Evolutionary conservation across 2,888 invertebrate species (phyloP), one percentile per base, ranked within the genome.

Genomic region (Conomelus anceps): DNA sequence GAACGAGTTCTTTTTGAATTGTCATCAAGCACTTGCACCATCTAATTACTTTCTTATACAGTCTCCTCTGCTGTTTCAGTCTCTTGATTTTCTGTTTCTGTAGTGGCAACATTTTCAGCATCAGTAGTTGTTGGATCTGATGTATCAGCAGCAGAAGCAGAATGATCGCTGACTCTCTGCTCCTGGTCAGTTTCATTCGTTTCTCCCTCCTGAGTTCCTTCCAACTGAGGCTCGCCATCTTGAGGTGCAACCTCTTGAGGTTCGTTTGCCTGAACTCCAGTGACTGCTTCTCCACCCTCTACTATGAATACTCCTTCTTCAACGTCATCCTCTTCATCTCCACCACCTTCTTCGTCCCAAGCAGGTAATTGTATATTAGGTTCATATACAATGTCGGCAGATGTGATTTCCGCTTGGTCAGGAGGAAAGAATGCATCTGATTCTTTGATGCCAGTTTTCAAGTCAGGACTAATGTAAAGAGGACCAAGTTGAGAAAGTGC

Each of bases 381-480:
- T 87, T 91, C 91, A 11, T 24, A 89, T 20, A 88, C 90, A 24
- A 91, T 91, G 22, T 88, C 88, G 4, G 90, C 89, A 24, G 88
- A 91, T 85, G 91, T 91, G 23, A 91, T 92, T 24, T 92, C 92
- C 20, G 90, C 89, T 11, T 90, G 94, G 91, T 94, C 95, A 4
- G 89, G 94, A 0, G 96, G 96, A 93, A 97, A 97, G 94, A 96
- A 96, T 89, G 94, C 92, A 1, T 94, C 93, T 89, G 96, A 95
- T 92, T 97, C 96, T 87, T 94, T 93, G 26, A 94, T 94, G 0
- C 97, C 97, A 34, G 94, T 93, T 3, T 95, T 95, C 0, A 95
- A 94, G 92, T 96, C 96, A 9, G 94, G 94, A 92, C 96, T 96
- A 23, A 96, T 95, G 92, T 96, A 96, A 22, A 95, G 94, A 0